These are phyloP conservation scores for Enteromius anoplus DNA, from an alignment of 2,797 vertebrate genomes.

Conservation along the genomic window DNA sequence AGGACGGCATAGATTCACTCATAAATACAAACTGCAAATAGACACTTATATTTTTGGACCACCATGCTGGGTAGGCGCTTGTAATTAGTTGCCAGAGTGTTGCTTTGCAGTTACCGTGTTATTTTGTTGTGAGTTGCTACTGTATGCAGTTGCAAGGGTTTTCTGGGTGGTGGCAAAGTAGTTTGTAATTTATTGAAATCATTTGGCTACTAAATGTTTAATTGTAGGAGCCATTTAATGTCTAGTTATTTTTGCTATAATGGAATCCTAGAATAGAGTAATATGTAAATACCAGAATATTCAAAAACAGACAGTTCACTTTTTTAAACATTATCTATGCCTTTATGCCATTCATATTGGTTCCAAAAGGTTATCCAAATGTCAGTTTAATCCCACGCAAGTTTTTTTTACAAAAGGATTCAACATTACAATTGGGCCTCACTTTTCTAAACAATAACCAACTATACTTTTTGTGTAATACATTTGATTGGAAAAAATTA, in stretches of 20 bases:
- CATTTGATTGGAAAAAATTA: background rate
- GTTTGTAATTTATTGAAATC: too few species aligned
- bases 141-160: background rate
- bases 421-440: background rate
- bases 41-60: background rate
- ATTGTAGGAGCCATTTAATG: too few species aligned
- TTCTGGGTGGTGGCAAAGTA: background rate
- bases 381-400: background rate
- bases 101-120: background rate
- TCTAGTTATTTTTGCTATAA: too few species aligned
- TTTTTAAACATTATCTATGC: background rate
- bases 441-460: background rate
- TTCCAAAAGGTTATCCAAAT: background rate
- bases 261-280: too few species aligned
- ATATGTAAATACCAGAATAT: too few species aligned
- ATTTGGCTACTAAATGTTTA: too few species aligned
- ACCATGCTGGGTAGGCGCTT: background rate
- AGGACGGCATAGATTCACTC: background rate
- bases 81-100: background rate
- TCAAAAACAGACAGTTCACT: background rate
- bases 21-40: background rate
- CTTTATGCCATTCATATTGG: background rate
- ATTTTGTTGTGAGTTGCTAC: background rate
- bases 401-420: background rate
- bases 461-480: background rate